Conservation (phyloP, 2,797 vertebrate genomes). For the Danio choprae region DNA sequence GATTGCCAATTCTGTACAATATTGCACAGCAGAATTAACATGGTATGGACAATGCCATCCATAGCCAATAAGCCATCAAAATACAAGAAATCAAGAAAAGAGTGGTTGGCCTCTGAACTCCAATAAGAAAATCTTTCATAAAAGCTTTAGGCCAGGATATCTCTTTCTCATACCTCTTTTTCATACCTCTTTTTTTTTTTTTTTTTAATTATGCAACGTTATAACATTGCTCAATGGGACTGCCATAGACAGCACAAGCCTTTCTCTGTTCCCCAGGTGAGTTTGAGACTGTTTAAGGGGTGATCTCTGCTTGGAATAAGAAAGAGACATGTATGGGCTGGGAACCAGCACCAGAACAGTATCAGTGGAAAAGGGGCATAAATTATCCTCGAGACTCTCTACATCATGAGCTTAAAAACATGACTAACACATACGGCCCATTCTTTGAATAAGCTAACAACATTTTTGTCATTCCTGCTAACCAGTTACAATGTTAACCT, state of each 20-base stretch:
- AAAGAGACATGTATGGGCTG: too few species aligned
- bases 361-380: too few species aligned
- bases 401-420: neutral
- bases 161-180: too few species aligned
- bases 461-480: neutral
- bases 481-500: neutral
- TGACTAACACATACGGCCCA: neutral
- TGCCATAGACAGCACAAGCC: too few species aligned
- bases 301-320: too few species aligned
- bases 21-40: conserved; percentile 68
- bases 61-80: neutral
- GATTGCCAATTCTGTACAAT: conserved; percentile 74
- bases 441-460: neutral
- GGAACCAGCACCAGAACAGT: too few species aligned
- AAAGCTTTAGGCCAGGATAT: neutral
- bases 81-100: neutral
- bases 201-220: too few species aligned
- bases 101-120: conserved; percentile 18
- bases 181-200: too few species aligned
- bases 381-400: neutral
- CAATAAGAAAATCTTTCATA: neutral
- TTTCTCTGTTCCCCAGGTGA: too few species aligned
- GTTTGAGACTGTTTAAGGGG: too few species aligned
- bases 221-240: too few species aligned
- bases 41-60: neutral